Conservation (phyloP, 2,888 invertebrate genomes). For the Limnephilus rhombicus region DNA sequence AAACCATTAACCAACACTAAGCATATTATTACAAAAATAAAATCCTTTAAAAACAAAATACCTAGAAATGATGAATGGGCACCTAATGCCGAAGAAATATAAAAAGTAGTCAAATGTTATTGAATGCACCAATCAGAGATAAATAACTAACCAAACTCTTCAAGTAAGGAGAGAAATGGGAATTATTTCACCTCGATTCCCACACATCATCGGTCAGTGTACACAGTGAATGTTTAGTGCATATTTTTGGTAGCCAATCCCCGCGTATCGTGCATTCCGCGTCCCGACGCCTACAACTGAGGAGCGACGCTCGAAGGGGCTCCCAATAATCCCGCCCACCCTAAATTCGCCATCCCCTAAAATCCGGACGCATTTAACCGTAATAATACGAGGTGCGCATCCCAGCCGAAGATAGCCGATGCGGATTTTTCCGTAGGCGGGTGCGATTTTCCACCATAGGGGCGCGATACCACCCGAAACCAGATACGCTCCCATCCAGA, state of each 20-base stretch:
- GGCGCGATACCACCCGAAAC: background rate
- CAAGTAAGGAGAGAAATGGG: no score
- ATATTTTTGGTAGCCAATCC: background rate
- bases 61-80: no score
- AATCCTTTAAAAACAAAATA: no score
- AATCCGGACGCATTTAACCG: conserved; percentile 45
- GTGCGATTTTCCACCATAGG: conserved; percentile 14
- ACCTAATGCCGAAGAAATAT: no score
- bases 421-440: conserved; percentile 52
- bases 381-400: conserved; percentile 52
- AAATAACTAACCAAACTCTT: no score
- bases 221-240: background rate
- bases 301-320: background rate
- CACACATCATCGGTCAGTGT: background rate
- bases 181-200: background rate
- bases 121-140: no score
- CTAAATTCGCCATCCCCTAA: conserved; percentile 20
- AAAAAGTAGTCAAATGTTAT: no score
- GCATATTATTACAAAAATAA: no score
- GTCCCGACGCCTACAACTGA: background rate
- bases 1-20: no score
- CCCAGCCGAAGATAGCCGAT: conserved; percentile 47
- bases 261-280: background rate
- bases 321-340: conserved; percentile 45
- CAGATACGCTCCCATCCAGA: no score